A percentile compares a stretch with the other conserved stretches of the same genome.
These are phyloP conservation scores for Glossophaga mutica DNA, from an alignment of 2,797 vertebrate genomes.

Conservation along the genomic window DNA sequence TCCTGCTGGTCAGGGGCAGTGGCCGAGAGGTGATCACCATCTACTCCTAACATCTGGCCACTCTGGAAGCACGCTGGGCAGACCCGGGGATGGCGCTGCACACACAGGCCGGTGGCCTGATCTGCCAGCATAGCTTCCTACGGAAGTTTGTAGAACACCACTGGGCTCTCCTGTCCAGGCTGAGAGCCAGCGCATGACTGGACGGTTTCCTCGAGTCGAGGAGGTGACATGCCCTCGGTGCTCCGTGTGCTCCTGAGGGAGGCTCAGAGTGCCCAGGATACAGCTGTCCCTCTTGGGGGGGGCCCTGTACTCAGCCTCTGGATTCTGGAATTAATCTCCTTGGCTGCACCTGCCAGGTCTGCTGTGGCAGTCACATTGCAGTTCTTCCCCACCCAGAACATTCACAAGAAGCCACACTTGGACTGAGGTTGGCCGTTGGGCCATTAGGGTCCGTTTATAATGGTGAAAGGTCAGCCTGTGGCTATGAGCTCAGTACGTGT, in stretches of 20 bases:
- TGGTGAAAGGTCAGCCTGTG: not conserved
- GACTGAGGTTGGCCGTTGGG: not conserved
- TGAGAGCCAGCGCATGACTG: rapidly evolving
- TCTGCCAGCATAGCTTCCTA: not conserved
- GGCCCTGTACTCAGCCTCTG: not conserved
- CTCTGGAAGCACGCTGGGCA: rapidly evolving
- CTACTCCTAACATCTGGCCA: slow-evolving; percentile 86
- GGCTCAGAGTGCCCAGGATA: rapidly evolving
- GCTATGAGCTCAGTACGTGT: not conserved
- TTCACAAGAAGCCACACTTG: not conserved
- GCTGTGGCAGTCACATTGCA: not conserved
- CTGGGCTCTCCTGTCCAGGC: not conserved
- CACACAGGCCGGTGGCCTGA: not conserved
- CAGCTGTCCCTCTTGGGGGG: rapidly evolving
- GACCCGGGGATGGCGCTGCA: not conserved
- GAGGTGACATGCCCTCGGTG: not conserved
- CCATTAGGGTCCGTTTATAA: not conserved
- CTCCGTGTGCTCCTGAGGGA: not conserved
- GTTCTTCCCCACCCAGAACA: not conserved
- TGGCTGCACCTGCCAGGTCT: not conserved
- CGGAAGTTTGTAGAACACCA: not conserved
- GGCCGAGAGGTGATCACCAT: slow-evolving; percentile 98
- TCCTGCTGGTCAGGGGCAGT: slow-evolving; percentile 93
- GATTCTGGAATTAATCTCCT: not conserved
- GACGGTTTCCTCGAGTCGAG: not conserved